These are phyloP conservation scores for Neodontobutis hainanensis DNA, from an alignment of 2,113 vertebrate genomes.

Conservation along the genomic window DNA sequence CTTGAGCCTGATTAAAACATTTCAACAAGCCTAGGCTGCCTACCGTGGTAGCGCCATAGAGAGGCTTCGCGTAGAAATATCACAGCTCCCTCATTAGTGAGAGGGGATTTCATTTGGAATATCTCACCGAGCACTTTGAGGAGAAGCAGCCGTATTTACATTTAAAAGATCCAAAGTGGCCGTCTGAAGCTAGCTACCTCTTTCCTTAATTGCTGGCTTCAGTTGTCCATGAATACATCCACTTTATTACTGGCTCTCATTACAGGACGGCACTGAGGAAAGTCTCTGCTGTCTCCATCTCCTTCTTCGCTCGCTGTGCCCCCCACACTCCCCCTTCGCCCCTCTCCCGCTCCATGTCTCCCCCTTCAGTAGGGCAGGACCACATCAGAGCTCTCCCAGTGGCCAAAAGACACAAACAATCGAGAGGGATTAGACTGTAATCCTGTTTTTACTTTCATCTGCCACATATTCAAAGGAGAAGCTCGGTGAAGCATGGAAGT, in stretches of 20 bases:
- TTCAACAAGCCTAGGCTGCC: slow-evolving; percentile 69
- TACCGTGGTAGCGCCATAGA: slow-evolving; percentile 53
- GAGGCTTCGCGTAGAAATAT: slow-evolving; percentile 67
- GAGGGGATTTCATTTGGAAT: slow-evolving; percentile 77
- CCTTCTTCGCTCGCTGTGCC: neutral
- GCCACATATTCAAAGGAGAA: slow-evolving; percentile 69
- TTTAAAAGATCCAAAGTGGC: slow-evolving; percentile 82
- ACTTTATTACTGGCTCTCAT: slow-evolving; percentile 75
- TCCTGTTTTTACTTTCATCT: slow-evolving; percentile 80
- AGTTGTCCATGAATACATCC: slow-evolving; percentile 80
- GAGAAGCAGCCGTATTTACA: slow-evolving; percentile 80
- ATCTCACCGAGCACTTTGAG: slow-evolving; percentile 73
- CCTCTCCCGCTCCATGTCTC: slow-evolving; percentile 13
- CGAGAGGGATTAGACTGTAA: slow-evolving; percentile 77
- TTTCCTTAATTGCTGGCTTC: slow-evolving; percentile 82
- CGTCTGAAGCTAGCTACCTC: slow-evolving; percentile 76
- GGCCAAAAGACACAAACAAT: slow-evolving; percentile 79
- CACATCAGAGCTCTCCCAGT: slow-evolving; percentile 73
- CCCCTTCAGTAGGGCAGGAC: slow-evolving; percentile 53
- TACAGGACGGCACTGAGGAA: slow-evolving; percentile 63
- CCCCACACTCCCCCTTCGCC: neutral
- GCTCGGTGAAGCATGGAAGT: slow-evolving; percentile 65
- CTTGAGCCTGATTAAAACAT: slow-evolving; percentile 78
- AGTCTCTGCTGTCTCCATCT: slow-evolving; percentile 42
- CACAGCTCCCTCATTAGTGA: slow-evolving; percentile 81